phyloP scores from a whole-genome alignment of 2,888 invertebrate species.

The Acanthosepion pharaonis region DNA sequence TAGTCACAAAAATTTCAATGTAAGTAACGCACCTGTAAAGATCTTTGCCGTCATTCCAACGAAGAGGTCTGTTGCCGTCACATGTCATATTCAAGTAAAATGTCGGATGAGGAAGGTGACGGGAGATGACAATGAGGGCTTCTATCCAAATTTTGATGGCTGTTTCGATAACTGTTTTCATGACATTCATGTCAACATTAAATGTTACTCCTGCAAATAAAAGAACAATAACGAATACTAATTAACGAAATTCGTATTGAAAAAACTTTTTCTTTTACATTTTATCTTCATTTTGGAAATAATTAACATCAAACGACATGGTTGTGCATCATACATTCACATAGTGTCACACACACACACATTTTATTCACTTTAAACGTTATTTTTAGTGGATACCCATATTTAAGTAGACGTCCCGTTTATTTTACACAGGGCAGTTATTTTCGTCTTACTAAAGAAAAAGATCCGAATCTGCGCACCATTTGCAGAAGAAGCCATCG shows the following conservation, averaged over 20 bases:
- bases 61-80: constrained; percentile 39
- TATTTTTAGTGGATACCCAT: no score
- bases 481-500: no score
- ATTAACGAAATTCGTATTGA: background rate
- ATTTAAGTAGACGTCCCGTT: no score
- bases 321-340: no score
- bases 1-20: no score
- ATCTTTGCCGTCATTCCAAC: constrained; percentile 39
- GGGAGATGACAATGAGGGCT: constrained; percentile 3
- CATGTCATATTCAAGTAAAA: constrained; percentile 43
- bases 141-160: constrained; percentile 42
- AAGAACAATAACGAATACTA: background rate
- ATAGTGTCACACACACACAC: no score
- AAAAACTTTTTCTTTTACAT: background rate
- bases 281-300: background rate
- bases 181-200: background rate
- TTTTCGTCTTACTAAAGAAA: no score
- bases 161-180: constrained; percentile 33
- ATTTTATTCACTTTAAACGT: no score
- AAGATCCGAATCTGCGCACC: no score
- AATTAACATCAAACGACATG: no score
- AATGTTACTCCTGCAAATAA: constrained; percentile 16
- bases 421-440: no score
- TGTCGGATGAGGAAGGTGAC: background rate
- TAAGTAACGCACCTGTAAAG: constrained; percentile 36